Conservation (phyloP, 2,888 invertebrate species). For the Cabera pusaria region DNA sequence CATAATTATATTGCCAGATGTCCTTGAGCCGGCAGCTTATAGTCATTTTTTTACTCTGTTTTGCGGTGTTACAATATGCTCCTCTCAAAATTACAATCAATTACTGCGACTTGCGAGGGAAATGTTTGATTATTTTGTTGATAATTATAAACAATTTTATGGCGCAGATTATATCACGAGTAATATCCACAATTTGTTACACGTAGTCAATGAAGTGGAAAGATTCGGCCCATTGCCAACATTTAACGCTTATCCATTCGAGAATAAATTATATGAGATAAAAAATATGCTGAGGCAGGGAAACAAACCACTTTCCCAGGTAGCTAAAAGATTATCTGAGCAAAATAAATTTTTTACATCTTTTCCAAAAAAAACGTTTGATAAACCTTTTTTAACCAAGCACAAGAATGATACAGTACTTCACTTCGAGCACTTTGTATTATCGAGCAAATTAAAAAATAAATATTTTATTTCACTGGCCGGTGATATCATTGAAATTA, state of each 20-base stretch:
- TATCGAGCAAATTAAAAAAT: neutral
- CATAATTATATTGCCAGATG: slow-evolving; percentile 5
- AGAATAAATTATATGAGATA: slow-evolving; percentile 14
- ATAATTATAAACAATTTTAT: slow-evolving; percentile 10
- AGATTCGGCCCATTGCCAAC: slow-evolving; percentile 6
- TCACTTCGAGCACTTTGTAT: neutral
- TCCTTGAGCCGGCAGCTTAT: neutral
- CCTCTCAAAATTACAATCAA: slow-evolving; percentile 1
- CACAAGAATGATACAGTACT: too few species aligned
- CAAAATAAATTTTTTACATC: too few species aligned
- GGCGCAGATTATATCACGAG: too few species aligned
- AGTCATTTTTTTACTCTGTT: slow-evolving; percentile 3
- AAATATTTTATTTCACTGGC: slow-evolving; percentile 1
- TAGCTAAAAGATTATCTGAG: slow-evolving; percentile 10
- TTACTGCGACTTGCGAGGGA: slow-evolving; percentile 6
- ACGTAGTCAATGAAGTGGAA: slow-evolving; percentile 8
- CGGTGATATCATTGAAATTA: too few species aligned
- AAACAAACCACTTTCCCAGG: slow-evolving; percentile 4
- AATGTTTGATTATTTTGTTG: slow-evolving; percentile 9
- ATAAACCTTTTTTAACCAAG: slow-evolving; percentile 1
- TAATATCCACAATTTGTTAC: slow-evolving; percentile 14
- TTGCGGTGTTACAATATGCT: slow-evolving; percentile 13
- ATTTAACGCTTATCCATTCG: slow-evolving; percentile 18
- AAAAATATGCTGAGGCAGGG: slow-evolving; percentile 10
- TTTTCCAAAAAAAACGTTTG: neutral